phyloP scores from a whole-genome alignment of 1,140 invertebrate genomes.

The Euwallacea similis region DNA sequence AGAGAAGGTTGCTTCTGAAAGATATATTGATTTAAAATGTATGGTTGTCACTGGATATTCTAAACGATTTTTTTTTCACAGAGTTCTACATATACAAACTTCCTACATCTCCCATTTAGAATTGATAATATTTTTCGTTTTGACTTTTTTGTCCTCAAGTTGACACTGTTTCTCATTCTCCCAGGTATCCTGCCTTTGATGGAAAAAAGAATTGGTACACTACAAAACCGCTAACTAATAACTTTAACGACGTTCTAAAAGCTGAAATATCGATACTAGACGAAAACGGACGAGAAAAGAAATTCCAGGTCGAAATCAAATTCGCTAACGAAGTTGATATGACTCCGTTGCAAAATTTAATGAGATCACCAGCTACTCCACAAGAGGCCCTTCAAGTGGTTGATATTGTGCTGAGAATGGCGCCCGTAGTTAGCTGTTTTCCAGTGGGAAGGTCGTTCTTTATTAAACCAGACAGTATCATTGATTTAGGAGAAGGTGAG shows the following conservation, averaged over 20 bases:
- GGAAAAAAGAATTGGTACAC: constrained; percentile 68
- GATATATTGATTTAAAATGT: too few species aligned
- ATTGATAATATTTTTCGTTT: too few species aligned
- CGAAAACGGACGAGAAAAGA: constrained; percentile 57
- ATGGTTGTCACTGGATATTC: too few species aligned
- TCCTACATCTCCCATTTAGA: too few species aligned
- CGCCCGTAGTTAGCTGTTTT: constrained; percentile 54
- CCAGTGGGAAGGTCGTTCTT: constrained; percentile 55
- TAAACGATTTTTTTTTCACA: too few species aligned
- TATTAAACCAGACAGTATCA: constrained; percentile 43
- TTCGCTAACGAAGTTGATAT: constrained; percentile 53
- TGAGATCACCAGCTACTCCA: constrained; percentile 53
- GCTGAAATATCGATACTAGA: constrained; percentile 48
- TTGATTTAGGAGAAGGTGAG: constrained; percentile 41
- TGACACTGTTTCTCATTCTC: background rate
- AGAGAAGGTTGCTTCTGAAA: too few species aligned
- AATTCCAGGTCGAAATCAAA: constrained; percentile 64
- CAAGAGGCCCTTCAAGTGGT: constrained; percentile 74
- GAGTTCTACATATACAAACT: too few species aligned
- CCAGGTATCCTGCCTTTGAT: constrained; percentile 65
- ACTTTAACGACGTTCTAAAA: constrained; percentile 34
- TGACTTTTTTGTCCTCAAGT: too few species aligned
- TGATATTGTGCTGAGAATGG: constrained; percentile 79
- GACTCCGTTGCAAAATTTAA: constrained; percentile 37
- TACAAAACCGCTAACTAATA: constrained; percentile 37